Evolutionary conservation across 2,113 vertebrate genomes (phyloP).

Genomic region (Haemorhous mexicanus): DNA sequence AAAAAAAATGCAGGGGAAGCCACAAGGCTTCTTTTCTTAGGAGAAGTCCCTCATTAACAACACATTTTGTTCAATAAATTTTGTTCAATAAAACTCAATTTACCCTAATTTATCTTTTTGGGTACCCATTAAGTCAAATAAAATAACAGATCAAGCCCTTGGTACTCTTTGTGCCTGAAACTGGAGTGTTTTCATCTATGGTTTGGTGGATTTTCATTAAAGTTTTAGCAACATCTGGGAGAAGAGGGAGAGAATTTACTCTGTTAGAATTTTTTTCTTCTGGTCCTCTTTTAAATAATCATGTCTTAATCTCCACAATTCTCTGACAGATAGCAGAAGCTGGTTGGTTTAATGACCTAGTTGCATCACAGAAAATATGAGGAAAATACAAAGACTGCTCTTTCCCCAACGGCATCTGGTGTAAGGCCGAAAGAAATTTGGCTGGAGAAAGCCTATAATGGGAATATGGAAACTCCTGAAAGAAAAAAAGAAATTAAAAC

Average conservation of each 20-base stretch:
- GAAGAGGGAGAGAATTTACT: neutral
- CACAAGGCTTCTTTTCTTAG: neutral
- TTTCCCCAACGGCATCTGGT: neutral
- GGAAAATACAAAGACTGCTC: neutral
- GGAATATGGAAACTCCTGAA: neutral
- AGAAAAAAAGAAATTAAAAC: neutral
- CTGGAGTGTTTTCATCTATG: neutral
- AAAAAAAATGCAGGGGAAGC: neutral
- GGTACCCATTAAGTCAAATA: neutral
- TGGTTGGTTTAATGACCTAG: neutral
- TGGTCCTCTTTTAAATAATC: constrained; percentile 1
- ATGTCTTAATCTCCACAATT: neutral
- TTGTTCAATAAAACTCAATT: neutral
- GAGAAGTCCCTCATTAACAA: neutral
- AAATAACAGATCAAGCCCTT: neutral
- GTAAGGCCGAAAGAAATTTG: neutral
- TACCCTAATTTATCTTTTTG: neutral
- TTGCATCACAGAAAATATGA: neutral
- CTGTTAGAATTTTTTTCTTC: neutral
- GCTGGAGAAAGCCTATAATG: neutral
- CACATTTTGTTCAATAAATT: neutral
- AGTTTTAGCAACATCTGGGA: neutral
- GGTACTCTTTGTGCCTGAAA: neutral
- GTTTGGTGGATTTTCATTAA: neutral
- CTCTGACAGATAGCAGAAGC: neutral